Evolutionary conservation across 2,888 invertebrate species (phyloP), one percentile per base, ranked within the genome.

Genomic region (Dryococelus australis): DNA sequence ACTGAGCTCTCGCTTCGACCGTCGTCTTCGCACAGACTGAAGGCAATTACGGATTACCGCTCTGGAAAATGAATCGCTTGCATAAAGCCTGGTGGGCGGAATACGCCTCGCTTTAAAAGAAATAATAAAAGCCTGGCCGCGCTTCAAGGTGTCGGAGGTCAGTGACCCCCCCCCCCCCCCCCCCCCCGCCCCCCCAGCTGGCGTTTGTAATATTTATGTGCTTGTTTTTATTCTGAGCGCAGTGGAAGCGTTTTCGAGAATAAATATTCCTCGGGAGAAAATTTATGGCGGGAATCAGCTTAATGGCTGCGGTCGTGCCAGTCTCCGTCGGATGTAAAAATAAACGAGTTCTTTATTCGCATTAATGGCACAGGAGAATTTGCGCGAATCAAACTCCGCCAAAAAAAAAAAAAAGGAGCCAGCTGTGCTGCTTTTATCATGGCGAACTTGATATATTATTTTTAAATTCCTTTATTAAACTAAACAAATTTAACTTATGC

Each of bases 161-260:
- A 65, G n/a, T 8, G 65, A 65, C 65, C 65, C n/a, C n/a, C n/a
- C n/a, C n/a, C n/a, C n/a, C n/a, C n/a, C n/a, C n/a, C n/a, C n/a
- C n/a, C n/a, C n/a, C n/a, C n/a, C n/a, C n/a, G n/a, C n/a, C n/a
- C n/a, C n/a, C 35, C 47, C 65, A 65, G 65, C 65, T 65, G 65
- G 65, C n/a, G n/a, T 16, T 65, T 65, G 65, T 65, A 65, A 65
- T 65, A 65, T 65, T 65, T 65, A 65, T 65, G 65, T n/a, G 65
- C 65, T 16, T 65, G 65, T 65, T 65, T 65, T 65, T 65, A n/a
- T 65, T 20, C 65, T 8, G 65, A 20, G 65, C 65, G 20, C 65
- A 65, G n/a, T 47, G 65, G 24, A 20, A 2, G 65, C 20, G 65
- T 2, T 24, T 65, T n/a, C 65, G 24, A 65, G 20, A n/a, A n/a